Conservation (phyloP, 1,140 invertebrate species). For the Zaprionus ghesquierei region DNA sequence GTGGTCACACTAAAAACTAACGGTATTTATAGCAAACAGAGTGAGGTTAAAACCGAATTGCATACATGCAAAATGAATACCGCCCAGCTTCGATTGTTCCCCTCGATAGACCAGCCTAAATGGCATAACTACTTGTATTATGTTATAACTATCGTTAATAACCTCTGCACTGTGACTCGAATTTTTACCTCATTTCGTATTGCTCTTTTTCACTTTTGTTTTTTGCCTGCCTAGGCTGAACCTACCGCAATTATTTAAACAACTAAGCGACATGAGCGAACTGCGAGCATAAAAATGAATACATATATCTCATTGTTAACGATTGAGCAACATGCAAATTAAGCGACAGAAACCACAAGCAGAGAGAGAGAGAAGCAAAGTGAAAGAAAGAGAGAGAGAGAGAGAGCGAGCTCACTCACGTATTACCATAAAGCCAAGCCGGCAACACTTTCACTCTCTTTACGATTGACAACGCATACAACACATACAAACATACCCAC, state of each 20-base stretch:
- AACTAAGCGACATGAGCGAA: slow-evolving; percentile 6
- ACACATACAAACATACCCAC: background rate
- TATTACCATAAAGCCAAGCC: slow-evolving; percentile 13
- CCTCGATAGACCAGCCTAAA: background rate
- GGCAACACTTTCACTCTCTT: slow-evolving; percentile 50
- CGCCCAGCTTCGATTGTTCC: background rate
- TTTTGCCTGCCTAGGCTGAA: slow-evolving; percentile 22
- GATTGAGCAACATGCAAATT: slow-evolving; percentile 56
- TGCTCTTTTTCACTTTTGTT: background rate
- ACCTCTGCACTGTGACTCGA: background rate
- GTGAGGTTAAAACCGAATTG: background rate
- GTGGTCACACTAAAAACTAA: no score
- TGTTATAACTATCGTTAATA: background rate
- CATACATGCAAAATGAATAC: background rate
- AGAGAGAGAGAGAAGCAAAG: background rate
- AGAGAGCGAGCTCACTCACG: background rate
- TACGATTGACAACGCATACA: background rate
- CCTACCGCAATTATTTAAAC: slow-evolving; percentile 65
- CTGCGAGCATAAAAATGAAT: slow-evolving; percentile 15
- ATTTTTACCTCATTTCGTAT: background rate
- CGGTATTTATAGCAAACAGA: no score
- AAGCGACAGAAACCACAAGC: slow-evolving; percentile 33
- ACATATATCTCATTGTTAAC: slow-evolving; percentile 32
- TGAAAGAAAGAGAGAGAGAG: background rate
- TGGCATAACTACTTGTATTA: background rate